Evolutionary conservation across 92 coral and sea anemone genomes (phyloP).

Genomic region (Epizoanthus stellaris): DNA sequence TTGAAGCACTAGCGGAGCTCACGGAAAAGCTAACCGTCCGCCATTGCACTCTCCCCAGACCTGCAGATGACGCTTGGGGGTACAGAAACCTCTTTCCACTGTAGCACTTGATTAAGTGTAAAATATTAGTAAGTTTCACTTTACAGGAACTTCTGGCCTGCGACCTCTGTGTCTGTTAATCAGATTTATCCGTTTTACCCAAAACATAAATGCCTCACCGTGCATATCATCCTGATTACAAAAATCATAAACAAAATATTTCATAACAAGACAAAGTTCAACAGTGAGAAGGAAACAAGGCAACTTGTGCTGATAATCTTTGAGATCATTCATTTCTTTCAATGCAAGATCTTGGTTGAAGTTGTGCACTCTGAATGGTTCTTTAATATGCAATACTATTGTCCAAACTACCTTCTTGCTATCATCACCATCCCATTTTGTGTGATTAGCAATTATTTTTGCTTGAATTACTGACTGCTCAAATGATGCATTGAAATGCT

Average conservation of each 20-base stretch:
- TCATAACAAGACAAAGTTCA: constrained; percentile 16
- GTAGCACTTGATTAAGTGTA: constrained; percentile 18
- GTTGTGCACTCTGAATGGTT: constrained; percentile 18
- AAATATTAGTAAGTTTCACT: too few relatives aligned
- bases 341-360: constrained; percentile 14
- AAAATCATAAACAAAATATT: too few relatives aligned
- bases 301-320: constrained; percentile 16
- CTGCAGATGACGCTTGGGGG: constrained; percentile 18
- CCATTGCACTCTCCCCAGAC: too few relatives aligned
- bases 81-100: constrained; percentile 20
- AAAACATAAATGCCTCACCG: too few relatives aligned
- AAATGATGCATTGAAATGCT: too few relatives aligned
- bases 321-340: constrained; percentile 4
- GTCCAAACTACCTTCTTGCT: constrained; percentile 13
- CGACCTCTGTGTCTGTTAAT: too few relatives aligned
- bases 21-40: too few relatives aligned
- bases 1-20: too few relatives aligned
- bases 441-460: constrained; percentile 23
- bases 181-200: too few relatives aligned
- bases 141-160: too few relatives aligned
- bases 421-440: constrained; percentile 15
- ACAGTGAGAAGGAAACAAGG: constrained; percentile 12
- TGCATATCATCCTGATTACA: too few relatives aligned
- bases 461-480: constrained; percentile 23
- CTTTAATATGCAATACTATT: constrained; percentile 11